Conservation (phyloP, 2,888 invertebrate genomes). For the Dicyrtomina minuta region DNA sequence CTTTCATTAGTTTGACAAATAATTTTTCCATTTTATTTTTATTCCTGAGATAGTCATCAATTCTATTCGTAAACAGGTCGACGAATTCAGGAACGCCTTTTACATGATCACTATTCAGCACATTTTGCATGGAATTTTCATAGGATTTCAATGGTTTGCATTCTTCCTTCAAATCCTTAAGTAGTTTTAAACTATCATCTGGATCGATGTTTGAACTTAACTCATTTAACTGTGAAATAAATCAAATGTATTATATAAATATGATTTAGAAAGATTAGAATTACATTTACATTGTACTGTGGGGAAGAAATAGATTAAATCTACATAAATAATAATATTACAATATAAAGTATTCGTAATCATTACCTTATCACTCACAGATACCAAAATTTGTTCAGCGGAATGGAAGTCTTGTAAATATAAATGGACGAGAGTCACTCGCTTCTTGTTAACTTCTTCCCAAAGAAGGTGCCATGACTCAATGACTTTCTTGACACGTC, state of each 20-base stretch:
- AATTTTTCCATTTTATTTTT: constrained; percentile 32
- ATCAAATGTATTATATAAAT: too few relatives aligned
- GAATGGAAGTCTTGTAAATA: constrained; percentile 13
- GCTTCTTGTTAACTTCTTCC: constrained; percentile 8
- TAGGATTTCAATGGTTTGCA: constrained; percentile 15
- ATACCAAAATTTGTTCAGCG: constrained; percentile 12
- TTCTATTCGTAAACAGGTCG: constrained; percentile 3
- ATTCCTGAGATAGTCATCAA: constrained; percentile 5
- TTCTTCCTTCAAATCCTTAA: constrained; percentile 21
- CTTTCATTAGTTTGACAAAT: constrained; percentile 27
- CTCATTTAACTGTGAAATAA: constrained; percentile 9
- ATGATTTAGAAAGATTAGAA: too few relatives aligned
- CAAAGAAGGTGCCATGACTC: constrained; percentile 30
- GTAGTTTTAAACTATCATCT: constrained; percentile 13
- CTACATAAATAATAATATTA: too few relatives aligned
- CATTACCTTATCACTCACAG: constrained; percentile 22
- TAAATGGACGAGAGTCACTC: constrained; percentile 8
- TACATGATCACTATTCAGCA: constrained; percentile 3
- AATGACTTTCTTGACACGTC: constrained; percentile 41
- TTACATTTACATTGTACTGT: too few relatives aligned
- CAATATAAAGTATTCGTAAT: too few relatives aligned
- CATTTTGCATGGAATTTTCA: constrained; percentile 16
- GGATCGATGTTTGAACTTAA: constrained; percentile 1
- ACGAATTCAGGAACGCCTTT: constrained; percentile 15
- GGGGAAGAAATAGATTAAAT: too few relatives aligned